These are phyloP conservation scores for Clunio marinus DNA, from an alignment of 2,888 invertebrate genomes.

Conservation along the genomic window DNA sequence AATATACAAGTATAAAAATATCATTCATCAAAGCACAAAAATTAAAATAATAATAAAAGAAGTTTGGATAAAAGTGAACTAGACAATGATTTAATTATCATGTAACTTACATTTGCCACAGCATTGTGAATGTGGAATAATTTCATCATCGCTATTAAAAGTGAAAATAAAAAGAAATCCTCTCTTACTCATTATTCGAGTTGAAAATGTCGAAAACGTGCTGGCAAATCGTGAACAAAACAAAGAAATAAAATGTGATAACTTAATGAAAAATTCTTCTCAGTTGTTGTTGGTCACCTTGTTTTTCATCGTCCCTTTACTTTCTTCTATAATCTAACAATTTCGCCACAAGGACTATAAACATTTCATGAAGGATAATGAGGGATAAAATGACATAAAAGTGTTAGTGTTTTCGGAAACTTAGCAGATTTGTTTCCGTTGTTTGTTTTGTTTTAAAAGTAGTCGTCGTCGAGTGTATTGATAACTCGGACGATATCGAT, in stretches of 20 bases:
- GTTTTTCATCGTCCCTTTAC: background rate
- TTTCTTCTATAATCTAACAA: no score
- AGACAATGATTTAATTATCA: conserved; percentile 11
- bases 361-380: background rate
- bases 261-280: background rate
- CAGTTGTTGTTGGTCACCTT: background rate
- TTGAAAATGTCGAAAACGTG: background rate
- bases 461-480: no score
- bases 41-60: background rate
- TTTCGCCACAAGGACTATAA: background rate
- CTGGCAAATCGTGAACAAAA: background rate
- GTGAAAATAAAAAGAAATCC: background rate
- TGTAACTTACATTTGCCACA: background rate
- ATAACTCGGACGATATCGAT: no score
- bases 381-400: no score
- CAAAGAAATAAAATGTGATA: conserved; percentile 8
- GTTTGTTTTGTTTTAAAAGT: no score
- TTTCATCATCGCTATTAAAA: conserved; percentile 10
- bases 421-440: no score
- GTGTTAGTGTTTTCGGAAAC: no score
- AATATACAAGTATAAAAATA: no score
- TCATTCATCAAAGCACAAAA: no score
- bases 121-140: background rate
- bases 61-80: background rate
- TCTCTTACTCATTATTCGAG: no score